Percentiles rank a stretch among this genome's conserved stretches.
These are phyloP conservation scores for Tenualosa ilisha DNA, from an alignment of 2,797 vertebrate species.

Conservation along the genomic window DNA sequence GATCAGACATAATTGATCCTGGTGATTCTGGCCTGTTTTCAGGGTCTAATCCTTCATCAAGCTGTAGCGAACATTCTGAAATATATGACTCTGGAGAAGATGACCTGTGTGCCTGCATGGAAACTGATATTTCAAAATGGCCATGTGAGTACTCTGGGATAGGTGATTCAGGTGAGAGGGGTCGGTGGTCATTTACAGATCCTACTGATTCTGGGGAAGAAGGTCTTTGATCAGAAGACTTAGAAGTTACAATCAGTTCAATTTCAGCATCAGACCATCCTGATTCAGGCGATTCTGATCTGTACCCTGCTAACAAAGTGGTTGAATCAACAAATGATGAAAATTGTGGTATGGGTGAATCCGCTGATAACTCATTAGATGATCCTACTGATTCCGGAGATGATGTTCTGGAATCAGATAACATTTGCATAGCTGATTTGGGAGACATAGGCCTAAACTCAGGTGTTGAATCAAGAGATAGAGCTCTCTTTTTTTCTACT, in stretches of 20 bases:
- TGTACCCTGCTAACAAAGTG: not conserved
- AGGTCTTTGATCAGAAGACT: slow-evolving; percentile 40
- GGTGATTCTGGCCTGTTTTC: slow-evolving; percentile 51
- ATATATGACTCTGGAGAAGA: slow-evolving; percentile 38
- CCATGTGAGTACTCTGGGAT: slow-evolving; percentile 42
- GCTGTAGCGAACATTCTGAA: slow-evolving; percentile 37
- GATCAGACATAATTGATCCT: slow-evolving; percentile 46
- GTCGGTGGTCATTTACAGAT: slow-evolving; percentile 45
- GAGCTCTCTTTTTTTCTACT: slow-evolving; percentile 15
- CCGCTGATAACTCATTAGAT: slow-evolving; percentile 50
- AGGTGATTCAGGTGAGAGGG: slow-evolving; percentile 54
- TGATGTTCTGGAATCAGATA: slow-evolving; percentile 38
- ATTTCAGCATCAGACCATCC: slow-evolving; percentile 47
- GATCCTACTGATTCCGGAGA: slow-evolving; percentile 50
- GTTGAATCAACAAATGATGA: not conserved
- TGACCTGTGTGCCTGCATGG: slow-evolving; percentile 25
- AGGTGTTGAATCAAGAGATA: slow-evolving; percentile 52
- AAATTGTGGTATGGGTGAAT: slow-evolving; percentile 55
- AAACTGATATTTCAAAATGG: slow-evolving; percentile 21
- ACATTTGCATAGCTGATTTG: slow-evolving; percentile 27
- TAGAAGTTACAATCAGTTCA: slow-evolving; percentile 27
- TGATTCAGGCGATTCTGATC: slow-evolving; percentile 54
- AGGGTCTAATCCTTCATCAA: slow-evolving; percentile 45
- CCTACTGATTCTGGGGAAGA: slow-evolving; percentile 57
- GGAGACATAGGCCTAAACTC: slow-evolving; percentile 50